These are phyloP conservation scores for Callaeas wilsoni DNA, from an alignment of 2,113 vertebrate species.

Conservation along the genomic window DNA sequence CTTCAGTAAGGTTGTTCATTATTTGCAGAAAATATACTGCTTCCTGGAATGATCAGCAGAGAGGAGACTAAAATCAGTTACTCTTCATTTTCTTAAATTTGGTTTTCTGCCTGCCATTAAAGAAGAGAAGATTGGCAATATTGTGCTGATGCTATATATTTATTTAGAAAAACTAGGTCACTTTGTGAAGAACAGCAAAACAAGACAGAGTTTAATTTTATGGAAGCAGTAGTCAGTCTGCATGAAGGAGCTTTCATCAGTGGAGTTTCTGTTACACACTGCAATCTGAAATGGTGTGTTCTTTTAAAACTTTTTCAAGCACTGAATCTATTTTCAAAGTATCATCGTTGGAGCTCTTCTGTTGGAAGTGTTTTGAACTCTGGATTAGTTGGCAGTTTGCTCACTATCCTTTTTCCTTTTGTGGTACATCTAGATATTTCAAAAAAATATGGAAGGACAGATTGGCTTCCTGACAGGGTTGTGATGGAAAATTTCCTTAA, in stretches of 20 bases:
- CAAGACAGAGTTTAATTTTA: neutral
- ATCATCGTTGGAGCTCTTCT: neutral
- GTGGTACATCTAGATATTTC: neutral
- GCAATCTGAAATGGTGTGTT: neutral
- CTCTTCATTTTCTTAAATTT: neutral
- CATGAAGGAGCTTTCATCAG: neutral
- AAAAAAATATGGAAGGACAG: neutral
- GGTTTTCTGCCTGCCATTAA: neutral
- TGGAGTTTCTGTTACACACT: neutral
- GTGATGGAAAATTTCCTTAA: slow-evolving; percentile 49
- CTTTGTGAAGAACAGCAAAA: neutral
- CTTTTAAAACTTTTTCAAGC: neutral
- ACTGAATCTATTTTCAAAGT: neutral
- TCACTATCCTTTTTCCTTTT: slow-evolving; percentile 13
- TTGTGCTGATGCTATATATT: neutral
- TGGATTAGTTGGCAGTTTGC: neutral
- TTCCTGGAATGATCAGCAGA: neutral
- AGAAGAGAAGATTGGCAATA: neutral
- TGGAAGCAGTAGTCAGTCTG: neutral
- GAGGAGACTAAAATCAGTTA: neutral
- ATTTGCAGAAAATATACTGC: neutral
- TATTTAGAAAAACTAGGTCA: neutral
- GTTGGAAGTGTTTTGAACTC: neutral
- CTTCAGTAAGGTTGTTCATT: neutral
- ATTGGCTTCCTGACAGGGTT: slow-evolving; percentile 37